Base-by-base conservation (phyloP, 2,113 vertebrate species). In the Abramis brama region DNA sequence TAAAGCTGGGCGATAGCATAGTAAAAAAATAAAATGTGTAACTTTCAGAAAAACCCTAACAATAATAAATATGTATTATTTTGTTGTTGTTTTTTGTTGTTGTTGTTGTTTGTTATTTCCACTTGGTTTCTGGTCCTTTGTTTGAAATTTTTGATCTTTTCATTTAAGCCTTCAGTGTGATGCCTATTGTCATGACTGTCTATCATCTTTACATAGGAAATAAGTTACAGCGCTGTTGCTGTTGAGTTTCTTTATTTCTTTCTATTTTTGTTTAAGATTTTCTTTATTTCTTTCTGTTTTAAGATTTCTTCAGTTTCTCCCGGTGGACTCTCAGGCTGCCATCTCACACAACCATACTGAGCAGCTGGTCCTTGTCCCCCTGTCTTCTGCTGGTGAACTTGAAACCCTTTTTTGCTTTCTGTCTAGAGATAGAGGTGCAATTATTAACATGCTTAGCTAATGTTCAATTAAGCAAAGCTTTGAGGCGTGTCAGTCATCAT, bases 371-470 rank as follows among this genome's bases (percentile, higher is more conserved):
- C 15, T 36, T 68, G 30, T 68, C 64, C 30, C 64, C 15, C 30
- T 36, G 17, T 68, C 15, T 68, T 68, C 64, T 68, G 64, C 64
- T 68, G 64, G 64, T 68, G 15, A 68, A 68, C 59, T 68, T 68
- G 15, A 68, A 68, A 33, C 64, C 15, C 2, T 33, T 68, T 68
- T 68, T 19, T 68, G 6, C 15, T 68, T 68, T 68, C 2, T 3
- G 64, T 19, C 30, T 36, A 36, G 30, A 33, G 64, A 68, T 68
- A 36, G 30, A 36, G 64, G 7, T 33, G 64, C 64, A 15, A 68
- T 33, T 15, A 66, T 70, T 70, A 70, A 70, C 33, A 70, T 70
- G 30, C 15, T 68, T 68, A 68, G 33, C 66, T 36, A 30, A 27
- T 64, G 19, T 55, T 55, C 6, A 57, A 7, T 57, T 57, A 57